phyloP scores from a whole-genome alignment of 2,113 vertebrate species.

The Tupaia chinensis region DNA sequence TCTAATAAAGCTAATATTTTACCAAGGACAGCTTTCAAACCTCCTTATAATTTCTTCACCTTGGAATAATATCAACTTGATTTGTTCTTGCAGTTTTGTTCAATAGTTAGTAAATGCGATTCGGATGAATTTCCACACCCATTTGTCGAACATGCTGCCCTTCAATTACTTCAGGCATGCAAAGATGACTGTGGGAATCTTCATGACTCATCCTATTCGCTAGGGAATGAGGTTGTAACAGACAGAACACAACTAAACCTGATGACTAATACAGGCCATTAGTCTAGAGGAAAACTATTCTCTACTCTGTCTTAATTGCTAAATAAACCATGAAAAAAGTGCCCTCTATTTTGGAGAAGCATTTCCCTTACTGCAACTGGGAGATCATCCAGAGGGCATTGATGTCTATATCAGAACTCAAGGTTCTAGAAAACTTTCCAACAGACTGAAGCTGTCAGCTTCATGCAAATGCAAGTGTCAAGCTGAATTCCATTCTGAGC shows the following conservation, averaged over 20 bases:
- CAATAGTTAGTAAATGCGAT: background rate
- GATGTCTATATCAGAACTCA: background rate
- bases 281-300: background rate
- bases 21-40: background rate
- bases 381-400: background rate
- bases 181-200: background rate
- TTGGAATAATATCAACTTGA: background rate
- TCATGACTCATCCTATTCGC: background rate
- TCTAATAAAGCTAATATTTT: background rate
- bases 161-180: background rate
- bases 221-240: background rate
- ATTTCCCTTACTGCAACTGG: background rate
- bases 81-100: background rate
- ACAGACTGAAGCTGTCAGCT: constrained; percentile 9
- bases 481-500: background rate
- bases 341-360: background rate
- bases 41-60: background rate
- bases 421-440: constrained; percentile 44
- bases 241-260: background rate
- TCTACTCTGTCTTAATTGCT: background rate
- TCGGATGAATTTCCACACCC: background rate
- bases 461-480: constrained; percentile 1
- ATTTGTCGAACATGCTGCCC: background rate
- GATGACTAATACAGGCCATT: background rate
- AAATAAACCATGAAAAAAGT: background rate